phyloP scores from a whole-genome alignment of 2,797 vertebrate species.

The Pogonophryne albipinna region DNA sequence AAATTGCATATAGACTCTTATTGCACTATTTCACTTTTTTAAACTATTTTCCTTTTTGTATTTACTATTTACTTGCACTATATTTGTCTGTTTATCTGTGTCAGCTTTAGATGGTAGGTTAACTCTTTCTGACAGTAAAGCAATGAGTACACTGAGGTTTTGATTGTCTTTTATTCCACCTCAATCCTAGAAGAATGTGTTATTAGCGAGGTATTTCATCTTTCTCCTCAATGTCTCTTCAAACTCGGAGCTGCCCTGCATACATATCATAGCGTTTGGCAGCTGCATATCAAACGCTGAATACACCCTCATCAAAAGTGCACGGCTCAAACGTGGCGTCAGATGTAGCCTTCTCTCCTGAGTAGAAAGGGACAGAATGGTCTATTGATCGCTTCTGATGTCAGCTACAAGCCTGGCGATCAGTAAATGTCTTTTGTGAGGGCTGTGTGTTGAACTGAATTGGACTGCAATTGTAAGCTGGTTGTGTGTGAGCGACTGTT shows the following conservation, averaged over 20 bases:
- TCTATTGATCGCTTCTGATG: conserved; percentile 61
- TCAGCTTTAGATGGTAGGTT: conserved; percentile 30
- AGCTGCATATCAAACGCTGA: conserved; percentile 68
- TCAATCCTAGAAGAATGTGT: conserved; percentile 29
- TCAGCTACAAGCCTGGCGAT: conserved; percentile 30
- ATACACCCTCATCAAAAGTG: conserved; percentile 55
- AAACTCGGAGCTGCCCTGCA: conserved; percentile 41
- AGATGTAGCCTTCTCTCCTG: conserved; percentile 54
- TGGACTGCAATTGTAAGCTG: neutral
- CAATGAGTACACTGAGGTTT: conserved; percentile 9
- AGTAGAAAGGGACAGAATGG: conserved; percentile 57
- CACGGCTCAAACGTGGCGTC: conserved; percentile 44
- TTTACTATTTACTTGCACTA: too few species aligned
- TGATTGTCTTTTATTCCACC: conserved; percentile 27
- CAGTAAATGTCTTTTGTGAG: conserved; percentile 21
- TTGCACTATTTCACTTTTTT: too few species aligned
- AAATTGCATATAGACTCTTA: too few species aligned
- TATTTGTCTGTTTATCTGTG: too few species aligned
- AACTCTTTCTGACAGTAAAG: conserved; percentile 37
- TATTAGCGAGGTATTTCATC: conserved; percentile 65
- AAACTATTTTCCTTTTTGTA: too few species aligned
- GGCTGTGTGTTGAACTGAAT: conserved; percentile 9
- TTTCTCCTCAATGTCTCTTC: conserved; percentile 40
- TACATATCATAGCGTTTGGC: conserved; percentile 50
- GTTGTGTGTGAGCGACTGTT: conserved; percentile 3